Evolutionary conservation across 2,888 invertebrate species (phyloP), one percentile per base, ranked within the genome.

Genomic region (Eudasyphora cyanicolor): DNA sequence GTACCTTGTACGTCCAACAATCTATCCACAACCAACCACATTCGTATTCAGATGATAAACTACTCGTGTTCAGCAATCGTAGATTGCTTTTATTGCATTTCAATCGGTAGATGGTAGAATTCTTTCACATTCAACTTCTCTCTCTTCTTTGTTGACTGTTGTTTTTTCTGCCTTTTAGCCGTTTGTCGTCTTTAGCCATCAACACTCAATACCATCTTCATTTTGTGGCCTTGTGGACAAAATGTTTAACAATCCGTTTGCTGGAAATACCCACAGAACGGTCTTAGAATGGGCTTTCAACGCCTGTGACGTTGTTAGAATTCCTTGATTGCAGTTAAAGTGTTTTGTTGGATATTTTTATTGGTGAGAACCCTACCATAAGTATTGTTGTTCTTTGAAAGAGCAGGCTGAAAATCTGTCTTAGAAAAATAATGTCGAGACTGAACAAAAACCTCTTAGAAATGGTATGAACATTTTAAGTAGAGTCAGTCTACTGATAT

Each of bases 141-240:
- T 17, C 3, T 12, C 35, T 35, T 64, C 21, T 8, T 4, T 29
- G 7, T 12, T 64, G 6, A n/a, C 17, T 62, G 10, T 35, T 35
- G 64, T 35, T 62, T 62, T 62, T 29, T 60, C 14, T 57, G 19
- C 8, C n/a, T n/a, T n/a, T n/a, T n/a, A n/a, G n/a, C n/a, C n/a
- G n/a, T n/a, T n/a, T n/a, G n/a, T n/a, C n/a, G n/a, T n/a, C n/a
- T n/a, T 60, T 29, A 60, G 29, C 29, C 60, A 60, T 60, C 60
- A 29, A 14, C 27, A n/a, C n/a, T n/a, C n/a, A 29, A n/a, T 10
- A 60, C 60, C 64, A 64, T 64, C 64, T 32, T 79, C 73, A 77
- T 64, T 67, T n/a, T n/a, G 67, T 42, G 71, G 73, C 73, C 76
- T 79, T 70, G 14, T 51, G 21, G 29, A 49, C 24, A 24, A 49